Percentiles rank a stretch among this genome's conserved stretches.
Conservation (phyloP, 2,113 vertebrate species). For the Aegithalos caudatus region DNA sequence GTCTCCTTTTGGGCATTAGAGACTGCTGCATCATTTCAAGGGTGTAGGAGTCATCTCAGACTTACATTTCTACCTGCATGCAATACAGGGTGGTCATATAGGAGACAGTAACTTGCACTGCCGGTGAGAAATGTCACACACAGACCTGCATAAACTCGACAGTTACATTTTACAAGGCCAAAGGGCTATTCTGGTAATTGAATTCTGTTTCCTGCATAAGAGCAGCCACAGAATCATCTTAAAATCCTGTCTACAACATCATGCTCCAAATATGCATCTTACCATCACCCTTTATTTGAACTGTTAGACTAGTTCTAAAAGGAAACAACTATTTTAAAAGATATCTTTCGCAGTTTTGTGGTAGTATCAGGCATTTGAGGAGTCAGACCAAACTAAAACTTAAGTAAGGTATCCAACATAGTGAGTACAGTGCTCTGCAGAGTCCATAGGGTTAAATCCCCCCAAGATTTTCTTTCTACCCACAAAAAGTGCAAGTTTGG, state of each 20-base stretch:
- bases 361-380: background rate
- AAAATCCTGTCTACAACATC: background rate
- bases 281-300: background rate
- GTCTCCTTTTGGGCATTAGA: background rate
- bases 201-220: conserved; percentile 33
- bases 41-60: background rate
- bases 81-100: rapidly evolving
- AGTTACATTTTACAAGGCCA: conserved; percentile 19
- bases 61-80: background rate
- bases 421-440: background rate
- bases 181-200: conserved; percentile 1
- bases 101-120: background rate
- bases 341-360: background rate
- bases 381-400: background rate
- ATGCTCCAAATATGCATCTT: background rate
- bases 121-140: background rate
- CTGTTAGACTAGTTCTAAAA: background rate
- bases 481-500: background rate
- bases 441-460: background rate
- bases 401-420: background rate
- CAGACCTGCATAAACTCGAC: background rate
- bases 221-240: background rate
- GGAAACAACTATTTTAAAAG: background rate
- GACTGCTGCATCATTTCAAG: background rate
- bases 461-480: background rate